A percentile compares a stretch with the other conserved stretches of the same genome.
These are phyloP conservation scores for Poeciliopsis occidentalis DNA, from an alignment of 2,113 vertebrate species.

Conservation along the genomic window DNA sequence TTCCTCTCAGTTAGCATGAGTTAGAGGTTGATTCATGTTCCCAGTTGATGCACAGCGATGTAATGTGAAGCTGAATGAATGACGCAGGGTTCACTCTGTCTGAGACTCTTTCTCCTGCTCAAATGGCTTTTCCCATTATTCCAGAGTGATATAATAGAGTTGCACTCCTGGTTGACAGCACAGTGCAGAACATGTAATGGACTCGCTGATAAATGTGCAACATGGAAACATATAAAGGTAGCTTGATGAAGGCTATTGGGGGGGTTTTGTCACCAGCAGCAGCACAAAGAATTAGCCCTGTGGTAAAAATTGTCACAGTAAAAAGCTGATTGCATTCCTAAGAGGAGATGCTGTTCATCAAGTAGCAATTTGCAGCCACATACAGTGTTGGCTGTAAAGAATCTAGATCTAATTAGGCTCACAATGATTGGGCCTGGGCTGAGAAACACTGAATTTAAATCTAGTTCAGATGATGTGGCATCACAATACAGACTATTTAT, in stretches of 20 bases:
- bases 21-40: slow-evolving; percentile 43
- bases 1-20: slow-evolving; percentile 38
- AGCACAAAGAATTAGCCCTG: not conserved
- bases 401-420: not conserved
- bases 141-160: slow-evolving; percentile 20
- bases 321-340: slow-evolving; percentile 23
- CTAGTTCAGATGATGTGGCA: not conserved
- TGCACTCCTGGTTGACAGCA: slow-evolving; percentile 5
- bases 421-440: not conserved
- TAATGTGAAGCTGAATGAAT: slow-evolving; percentile 41
- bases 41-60: slow-evolving; percentile 28
- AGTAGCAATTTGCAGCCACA: not conserved
- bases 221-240: slow-evolving; percentile 3
- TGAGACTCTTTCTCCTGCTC: slow-evolving; percentile 27
- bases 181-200: slow-evolving; percentile 1
- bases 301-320: slow-evolving; percentile 2
- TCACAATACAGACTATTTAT: not conserved
- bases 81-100: slow-evolving; percentile 11
- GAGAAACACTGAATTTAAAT: not conserved
- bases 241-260: not conserved
- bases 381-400: not conserved
- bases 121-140: slow-evolving; percentile 38
- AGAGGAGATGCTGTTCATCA: slow-evolving; percentile 20
- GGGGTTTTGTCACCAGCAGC: slow-evolving; percentile 14
- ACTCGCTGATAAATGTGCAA: slow-evolving; percentile 1